Base-by-base conservation (phyloP, 64 coral and sea anemone species). In the Pocillopora verrucosa region DNA sequence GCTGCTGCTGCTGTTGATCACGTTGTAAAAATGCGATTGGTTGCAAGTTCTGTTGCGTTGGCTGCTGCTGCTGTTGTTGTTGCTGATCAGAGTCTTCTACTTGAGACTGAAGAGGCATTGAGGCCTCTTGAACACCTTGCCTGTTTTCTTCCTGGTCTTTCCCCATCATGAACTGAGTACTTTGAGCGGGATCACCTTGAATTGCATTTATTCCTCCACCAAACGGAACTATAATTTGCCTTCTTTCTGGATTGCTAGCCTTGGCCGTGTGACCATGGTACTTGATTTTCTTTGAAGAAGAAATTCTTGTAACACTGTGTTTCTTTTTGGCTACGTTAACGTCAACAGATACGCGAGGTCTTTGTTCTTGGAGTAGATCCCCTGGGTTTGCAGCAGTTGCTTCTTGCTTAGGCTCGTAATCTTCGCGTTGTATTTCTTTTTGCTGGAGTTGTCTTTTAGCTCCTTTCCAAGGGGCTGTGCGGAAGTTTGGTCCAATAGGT, bases 281-380 rank as follows among this genome's bases (percentile, higher is more conserved):
- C 41, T 51, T 51, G 3, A n/a, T 70, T 20, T 70, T 70, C 25
- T 70, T 67, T 22, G 9, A 20, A 67, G 64, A 67, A 6, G 64
- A 7, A 70, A 10, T 24, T 10, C 7, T 20, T 70, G 67, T 10
- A 24, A 70, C 22, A 70, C 11, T 11, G 11, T 70, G 67, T 73
- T 90, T 90, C 35, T 58, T 51, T 73, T 82, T 90, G 34, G 78
- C 56, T 9, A 73, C 56, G 19, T 90, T 62, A 9, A 87, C 84
- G 12, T 87, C 74, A 58, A 87, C 84, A 30, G 88, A 82, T 35
- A 82, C 77, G 57, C 15, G 61, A 6, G 76, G 24, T 69, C 19
- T 77, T 64, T 82, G 77, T 36, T 67, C 30, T 72, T 15, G 30
- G 67, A 24, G 22, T 9, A 45, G 22, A 87, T 57, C 38, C 7